Conservation (phyloP, 2,797 vertebrate species). For the Intellagama lesueurii region DNA sequence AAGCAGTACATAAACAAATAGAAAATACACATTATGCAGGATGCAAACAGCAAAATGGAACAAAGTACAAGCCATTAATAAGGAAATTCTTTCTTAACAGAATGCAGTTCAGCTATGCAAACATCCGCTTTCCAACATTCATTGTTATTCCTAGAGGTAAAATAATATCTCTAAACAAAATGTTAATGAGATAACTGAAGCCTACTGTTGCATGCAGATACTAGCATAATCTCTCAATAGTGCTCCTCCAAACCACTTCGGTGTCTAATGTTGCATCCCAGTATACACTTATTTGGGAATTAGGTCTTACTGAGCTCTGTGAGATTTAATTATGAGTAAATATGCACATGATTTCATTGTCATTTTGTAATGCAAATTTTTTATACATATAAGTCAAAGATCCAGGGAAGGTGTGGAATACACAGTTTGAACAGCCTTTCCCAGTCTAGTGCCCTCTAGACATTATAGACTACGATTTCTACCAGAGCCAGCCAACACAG, state of each 20-base stretch:
- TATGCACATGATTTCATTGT: neutral
- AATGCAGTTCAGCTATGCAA: conserved; percentile 36
- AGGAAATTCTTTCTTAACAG: neutral
- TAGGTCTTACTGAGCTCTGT: neutral
- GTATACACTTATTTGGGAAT: neutral
- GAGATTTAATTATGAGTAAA: conserved; percentile 6
- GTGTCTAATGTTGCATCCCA: neutral
- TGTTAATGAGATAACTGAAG: neutral
- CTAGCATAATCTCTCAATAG: neutral
- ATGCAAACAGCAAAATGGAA: conserved; percentile 2
- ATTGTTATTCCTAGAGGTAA: conserved; percentile 18
- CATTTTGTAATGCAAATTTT: neutral
- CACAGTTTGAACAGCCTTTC: neutral
- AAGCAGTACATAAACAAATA: neutral
- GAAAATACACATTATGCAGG: neutral
- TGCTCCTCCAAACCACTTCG: neutral
- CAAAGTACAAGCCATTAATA: conserved; percentile 22
- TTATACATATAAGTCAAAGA: neutral
- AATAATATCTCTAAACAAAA: neutral
- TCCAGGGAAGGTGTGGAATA: neutral
- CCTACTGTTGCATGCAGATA: neutral
- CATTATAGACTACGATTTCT: neutral
- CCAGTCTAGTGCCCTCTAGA: neutral
- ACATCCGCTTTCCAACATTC: conserved; percentile 22
- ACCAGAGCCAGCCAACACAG: neutral